These are phyloP conservation scores for Hyposoter didymator DNA, from an alignment of 2,888 invertebrate species.

Conservation along the genomic window DNA sequence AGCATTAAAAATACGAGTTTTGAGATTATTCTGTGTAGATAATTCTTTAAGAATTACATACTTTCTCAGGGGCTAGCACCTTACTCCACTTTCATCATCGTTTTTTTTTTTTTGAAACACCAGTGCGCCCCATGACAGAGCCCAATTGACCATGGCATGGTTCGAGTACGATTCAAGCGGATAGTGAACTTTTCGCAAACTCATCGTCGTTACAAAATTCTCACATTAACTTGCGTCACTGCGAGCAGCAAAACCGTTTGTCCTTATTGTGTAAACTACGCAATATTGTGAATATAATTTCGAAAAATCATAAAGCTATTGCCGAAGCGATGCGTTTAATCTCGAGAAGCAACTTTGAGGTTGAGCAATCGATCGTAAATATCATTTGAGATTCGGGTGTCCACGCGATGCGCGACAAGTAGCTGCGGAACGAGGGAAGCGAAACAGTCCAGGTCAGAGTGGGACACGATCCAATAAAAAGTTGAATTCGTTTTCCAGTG, in stretches of 20 bases:
- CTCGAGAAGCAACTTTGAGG: neutral
- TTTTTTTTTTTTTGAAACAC: neutral
- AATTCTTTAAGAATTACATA: neutral
- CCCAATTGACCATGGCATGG: conserved; percentile 8
- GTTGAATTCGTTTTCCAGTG: too few species aligned
- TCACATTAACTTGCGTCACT: conserved; percentile 6
- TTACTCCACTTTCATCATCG: conserved; percentile 46
- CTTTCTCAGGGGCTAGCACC: neutral
- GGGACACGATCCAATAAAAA: too few species aligned
- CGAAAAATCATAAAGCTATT: neutral
- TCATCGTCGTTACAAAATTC: conserved; percentile 47
- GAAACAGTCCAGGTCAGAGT: too few species aligned
- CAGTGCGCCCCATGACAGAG: neutral
- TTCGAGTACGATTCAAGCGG: conserved; percentile 27
- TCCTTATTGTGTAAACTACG: conserved; percentile 23
- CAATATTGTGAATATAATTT: neutral
- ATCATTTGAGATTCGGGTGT: neutral
- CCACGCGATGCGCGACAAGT: neutral
- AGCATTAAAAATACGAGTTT: neutral
- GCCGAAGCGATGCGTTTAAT: neutral
- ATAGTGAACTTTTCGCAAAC: conserved; percentile 43
- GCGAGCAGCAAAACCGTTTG: conserved; percentile 25
- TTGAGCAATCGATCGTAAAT: neutral
- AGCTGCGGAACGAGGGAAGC: neutral
- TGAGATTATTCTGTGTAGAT: neutral